A percentile compares a stretch with the other conserved stretches of the same genome.
These are phyloP conservation scores for Motacilla alba DNA, from an alignment of 2,113 vertebrate genomes.

Conservation along the genomic window DNA sequence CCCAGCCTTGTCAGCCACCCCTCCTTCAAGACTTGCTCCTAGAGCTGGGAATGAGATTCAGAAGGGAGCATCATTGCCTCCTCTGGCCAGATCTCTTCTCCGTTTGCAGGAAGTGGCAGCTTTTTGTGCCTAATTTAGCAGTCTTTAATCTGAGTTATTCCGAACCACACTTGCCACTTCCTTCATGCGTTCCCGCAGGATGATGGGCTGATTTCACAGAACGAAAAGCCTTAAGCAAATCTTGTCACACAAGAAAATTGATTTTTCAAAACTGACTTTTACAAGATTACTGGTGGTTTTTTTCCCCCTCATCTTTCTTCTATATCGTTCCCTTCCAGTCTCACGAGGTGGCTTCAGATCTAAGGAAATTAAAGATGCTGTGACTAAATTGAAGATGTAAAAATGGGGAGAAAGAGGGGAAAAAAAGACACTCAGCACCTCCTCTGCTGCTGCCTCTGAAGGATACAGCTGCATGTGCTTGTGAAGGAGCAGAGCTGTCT, in stretches of 20 bases:
- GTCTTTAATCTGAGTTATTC: slow-evolving; percentile 66
- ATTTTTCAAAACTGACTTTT: slow-evolving; percentile 70
- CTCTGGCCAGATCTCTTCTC: background rate
- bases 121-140: slow-evolving; percentile 49
- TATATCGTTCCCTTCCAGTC: slow-evolving; percentile 41
- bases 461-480: accelerated
- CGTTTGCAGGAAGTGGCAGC: background rate
- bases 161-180: slow-evolving; percentile 24
- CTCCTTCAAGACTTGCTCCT: background rate
- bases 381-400: slow-evolving; percentile 54
- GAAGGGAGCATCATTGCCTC: background rate
- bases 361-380: slow-evolving; percentile 59
- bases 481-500: background rate
- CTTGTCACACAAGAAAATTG: slow-evolving; percentile 62
- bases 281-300: slow-evolving; percentile 39
- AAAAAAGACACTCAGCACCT: background rate
- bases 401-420: background rate
- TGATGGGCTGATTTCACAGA: slow-evolving; percentile 65
- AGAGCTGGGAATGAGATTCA: background rate
- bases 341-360: slow-evolving; percentile 52
- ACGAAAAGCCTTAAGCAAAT: slow-evolving; percentile 61
- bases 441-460: background rate
- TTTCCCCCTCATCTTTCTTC: background rate
- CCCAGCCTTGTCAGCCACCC: background rate
- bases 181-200: slow-evolving; percentile 41